phyloP scores from a whole-genome alignment of 92 coral and sea anemone species.

The Bergia sp. region DNA sequence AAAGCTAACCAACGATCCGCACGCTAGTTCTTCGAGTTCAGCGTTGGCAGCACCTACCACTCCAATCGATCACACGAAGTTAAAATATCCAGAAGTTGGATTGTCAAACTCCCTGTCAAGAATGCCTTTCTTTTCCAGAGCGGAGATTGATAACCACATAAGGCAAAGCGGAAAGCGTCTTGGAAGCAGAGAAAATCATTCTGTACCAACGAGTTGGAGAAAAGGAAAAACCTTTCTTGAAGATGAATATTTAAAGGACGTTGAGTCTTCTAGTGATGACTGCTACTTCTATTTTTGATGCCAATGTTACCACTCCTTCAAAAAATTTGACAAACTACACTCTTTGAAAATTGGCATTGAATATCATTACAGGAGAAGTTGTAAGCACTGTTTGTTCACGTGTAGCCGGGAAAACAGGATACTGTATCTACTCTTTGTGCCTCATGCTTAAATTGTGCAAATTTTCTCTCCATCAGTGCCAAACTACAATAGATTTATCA shows the following conservation, averaged over 20 bases:
- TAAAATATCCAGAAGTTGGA: slow-evolving; percentile 48
- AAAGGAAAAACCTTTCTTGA: slow-evolving; percentile 63
- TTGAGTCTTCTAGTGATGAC: slow-evolving; percentile 52
- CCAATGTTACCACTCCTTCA: slow-evolving; percentile 59
- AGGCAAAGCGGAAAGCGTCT: slow-evolving; percentile 41
- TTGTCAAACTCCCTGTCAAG: slow-evolving; percentile 25
- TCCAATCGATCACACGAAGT: neutral
- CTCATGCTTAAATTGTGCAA: slow-evolving; percentile 66
- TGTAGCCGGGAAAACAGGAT: slow-evolving; percentile 63
- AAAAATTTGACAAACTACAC: slow-evolving; percentile 57
- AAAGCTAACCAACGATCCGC: neutral
- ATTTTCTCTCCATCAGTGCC: slow-evolving; percentile 50
- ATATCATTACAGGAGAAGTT: slow-evolving; percentile 58
- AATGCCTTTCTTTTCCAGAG: slow-evolving; percentile 52
- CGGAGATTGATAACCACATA: slow-evolving; percentile 48
- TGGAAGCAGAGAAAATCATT: slow-evolving; percentile 49
- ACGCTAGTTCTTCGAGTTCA: neutral
- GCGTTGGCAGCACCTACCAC: slow-evolving; percentile 14
- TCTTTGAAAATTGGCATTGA: slow-evolving; percentile 50
- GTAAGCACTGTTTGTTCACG: slow-evolving; percentile 51
- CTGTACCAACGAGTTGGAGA: slow-evolving; percentile 58
- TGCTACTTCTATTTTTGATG: slow-evolving; percentile 49
- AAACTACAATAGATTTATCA: slow-evolving; percentile 48
- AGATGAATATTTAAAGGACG: slow-evolving; percentile 56
- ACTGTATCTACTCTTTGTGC: slow-evolving; percentile 51